Base-by-base conservation (phyloP, 2,797 vertebrate species). In the Bufotes viridis region DNA sequence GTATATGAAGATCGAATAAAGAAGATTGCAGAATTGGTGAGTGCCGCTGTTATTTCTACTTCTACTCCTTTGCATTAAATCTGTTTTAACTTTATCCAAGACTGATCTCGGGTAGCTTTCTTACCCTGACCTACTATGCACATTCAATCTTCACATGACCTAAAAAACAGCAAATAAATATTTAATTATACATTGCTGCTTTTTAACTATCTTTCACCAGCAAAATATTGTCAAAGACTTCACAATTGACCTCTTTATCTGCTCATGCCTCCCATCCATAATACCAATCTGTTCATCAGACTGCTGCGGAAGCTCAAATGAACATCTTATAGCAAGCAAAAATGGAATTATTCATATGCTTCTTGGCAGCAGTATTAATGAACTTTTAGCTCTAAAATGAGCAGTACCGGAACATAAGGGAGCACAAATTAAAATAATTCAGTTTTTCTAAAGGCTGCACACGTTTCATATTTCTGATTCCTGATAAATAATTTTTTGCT, bases 281-380 rank as follows among this genome's bases (percentile, higher is more conserved):
- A 63, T 76, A 85, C 34, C 60, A 85, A 78, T 85, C 70, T 85
- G 83, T 12, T 85, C 83, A 75, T 78, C 83, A 76, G 20, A 78
- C 60, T 57, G 34, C 20, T 42, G 53, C 57, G 6, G 82, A 57
- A 74, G 57, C 67, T 82, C 51, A 26, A 82, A 82, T 8, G 15
- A 69, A 84, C 53, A 60, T 42, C 82, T 74, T 69, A 67, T 57
- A 86, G 53, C 76, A 60, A 72, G 20, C 24, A 70, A 80, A 86
- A 67, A 67, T 76, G 58, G 72, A 85, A 85, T 85, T 85, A 85
- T 78, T 85, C 34, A 85, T 85, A 61, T 74, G 82, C 26, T 58
- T 22, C 69, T 74, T 70, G 83, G 72, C 70, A 76, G 61, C 61
- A n/a, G 74, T 79, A 86, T 79, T 79, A 78, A 86, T 69, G 51